These are phyloP conservation scores for Calephelis virginiensis DNA, from an alignment of 1,140 invertebrate genomes.

Conservation along the genomic window DNA sequence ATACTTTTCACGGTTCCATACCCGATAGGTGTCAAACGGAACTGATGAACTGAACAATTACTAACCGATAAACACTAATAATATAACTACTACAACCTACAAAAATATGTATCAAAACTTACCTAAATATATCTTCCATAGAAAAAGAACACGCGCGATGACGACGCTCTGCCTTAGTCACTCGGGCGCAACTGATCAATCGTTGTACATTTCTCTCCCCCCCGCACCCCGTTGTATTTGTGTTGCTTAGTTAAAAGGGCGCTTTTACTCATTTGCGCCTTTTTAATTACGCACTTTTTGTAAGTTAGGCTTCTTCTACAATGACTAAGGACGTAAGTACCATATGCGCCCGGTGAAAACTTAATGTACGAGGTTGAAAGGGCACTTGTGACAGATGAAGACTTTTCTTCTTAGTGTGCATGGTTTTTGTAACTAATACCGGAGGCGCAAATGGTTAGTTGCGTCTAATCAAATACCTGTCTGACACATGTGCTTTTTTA, in stretches of 20 bases:
- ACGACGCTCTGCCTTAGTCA: not conserved
- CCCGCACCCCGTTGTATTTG: not conserved
- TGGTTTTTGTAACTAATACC: not conserved
- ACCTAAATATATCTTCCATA: not conserved
- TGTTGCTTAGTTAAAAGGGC: not conserved
- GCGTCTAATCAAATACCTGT: not conserved
- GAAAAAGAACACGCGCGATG: slow-evolving; percentile 14
- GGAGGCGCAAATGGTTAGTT: slow-evolving; percentile 3
- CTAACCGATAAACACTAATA: too few relatives aligned
- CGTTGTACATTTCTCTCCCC: not conserved
- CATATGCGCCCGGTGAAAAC: slow-evolving; percentile 4
- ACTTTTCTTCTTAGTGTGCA: slow-evolving; percentile 5
- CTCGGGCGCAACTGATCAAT: slow-evolving; percentile 3
- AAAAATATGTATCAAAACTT: not conserved
- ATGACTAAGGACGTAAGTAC: slow-evolving; percentile 10
- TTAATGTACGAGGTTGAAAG: slow-evolving; percentile 17
- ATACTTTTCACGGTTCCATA: too few relatives aligned
- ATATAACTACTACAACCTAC: not conserved
- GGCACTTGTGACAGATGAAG: slow-evolving; percentile 14
- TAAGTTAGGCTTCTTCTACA: slow-evolving; percentile 10
- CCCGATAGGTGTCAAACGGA: too few relatives aligned
- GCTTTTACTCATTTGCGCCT: slow-evolving; percentile 1
- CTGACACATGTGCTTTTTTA: not conserved
- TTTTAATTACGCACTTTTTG: slow-evolving; percentile 6
- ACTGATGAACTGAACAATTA: too few relatives aligned